phyloP scores from a whole-genome alignment of 2,797 vertebrate species.

The Pygocentrus nattereri region DNA sequence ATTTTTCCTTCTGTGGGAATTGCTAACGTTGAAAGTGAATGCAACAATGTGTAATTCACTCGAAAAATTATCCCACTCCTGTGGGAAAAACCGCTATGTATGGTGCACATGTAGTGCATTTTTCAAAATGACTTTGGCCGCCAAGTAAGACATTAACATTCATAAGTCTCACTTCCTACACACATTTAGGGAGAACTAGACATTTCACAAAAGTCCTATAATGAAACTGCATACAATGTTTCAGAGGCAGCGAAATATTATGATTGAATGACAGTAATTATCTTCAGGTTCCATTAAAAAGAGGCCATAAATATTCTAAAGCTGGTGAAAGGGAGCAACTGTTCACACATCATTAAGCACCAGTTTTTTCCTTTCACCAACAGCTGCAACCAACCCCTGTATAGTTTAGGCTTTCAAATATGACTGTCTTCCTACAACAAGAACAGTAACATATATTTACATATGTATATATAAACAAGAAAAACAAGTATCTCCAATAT shows the following conservation, averaged over 20 bases:
- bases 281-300: not conserved
- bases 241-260: too few species aligned
- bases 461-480: too few species aligned
- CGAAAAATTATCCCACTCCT: not conserved
- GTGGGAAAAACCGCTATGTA: not conserved
- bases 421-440: too few species aligned
- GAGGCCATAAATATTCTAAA: not conserved
- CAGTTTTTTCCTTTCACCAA: too few species aligned
- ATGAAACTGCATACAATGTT: not conserved
- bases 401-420: too few species aligned
- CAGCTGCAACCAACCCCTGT: too few species aligned
- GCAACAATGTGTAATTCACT: constrained; percentile 1
- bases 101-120: not conserved
- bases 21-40: not conserved
- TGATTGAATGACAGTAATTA: not conserved
- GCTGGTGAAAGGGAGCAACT: not conserved
- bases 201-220: not conserved
- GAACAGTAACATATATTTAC: too few species aligned
- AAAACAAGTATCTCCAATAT: too few species aligned
- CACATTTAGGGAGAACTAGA: not conserved
- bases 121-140: not conserved
- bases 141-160: too few species aligned
- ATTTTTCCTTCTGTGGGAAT: not conserved
- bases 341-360: not conserved
- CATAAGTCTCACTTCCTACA: not conserved